Base-by-base conservation (phyloP, 2,113 vertebrate species). In the Chaetorhynchus papuensis region DNA sequence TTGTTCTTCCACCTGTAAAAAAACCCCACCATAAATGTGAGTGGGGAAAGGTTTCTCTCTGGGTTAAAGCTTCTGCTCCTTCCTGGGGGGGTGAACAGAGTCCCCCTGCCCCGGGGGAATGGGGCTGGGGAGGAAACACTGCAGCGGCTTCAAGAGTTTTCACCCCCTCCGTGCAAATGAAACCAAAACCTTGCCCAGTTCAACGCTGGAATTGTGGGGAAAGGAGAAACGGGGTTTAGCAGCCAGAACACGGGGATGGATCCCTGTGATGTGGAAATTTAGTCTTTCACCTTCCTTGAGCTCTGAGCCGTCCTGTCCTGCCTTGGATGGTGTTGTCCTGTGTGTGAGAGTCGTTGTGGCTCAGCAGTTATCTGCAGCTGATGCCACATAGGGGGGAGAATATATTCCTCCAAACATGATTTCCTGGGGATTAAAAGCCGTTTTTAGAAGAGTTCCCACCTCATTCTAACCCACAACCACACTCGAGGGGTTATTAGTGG, bases 241-340 rank as follows among this genome's bases (percentile, higher is more conserved):
- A 27, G 52, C 8, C 54, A 16, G 56, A 16, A 2, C 5, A 23
- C 18, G 3, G 15, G 24, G 9, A 4, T 2, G 42, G 26, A 15
- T 23, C 63, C 35, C 71, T 24, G 71, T 0, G 31, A 21, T 4
- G 4, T 1, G 18, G 0, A 4, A 13, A 39, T 22, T 13, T 3
- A 4, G 19, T 23, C 0, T 33, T 61, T 31, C 54, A 19, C 42
- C 49, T 24, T 22, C 26, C 10, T 1, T 1, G 49, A 60, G 66
- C 63, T 31, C 66, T 3, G 15, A n/a, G n/a, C 65, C 59, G 64
- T 1, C 33, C 88, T 49, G 14, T 26, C 22, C 76, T 37, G 64
- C 9, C 0, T 10, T 3, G 31, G 8, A 1, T 13, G 12, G 0
- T 4, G n/a, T 1, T 26, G 19, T 35, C 24, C 54, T 3, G 30